Base-by-base conservation (phyloP, 2,113 vertebrate genomes). In the Albula goreensis region DNA sequence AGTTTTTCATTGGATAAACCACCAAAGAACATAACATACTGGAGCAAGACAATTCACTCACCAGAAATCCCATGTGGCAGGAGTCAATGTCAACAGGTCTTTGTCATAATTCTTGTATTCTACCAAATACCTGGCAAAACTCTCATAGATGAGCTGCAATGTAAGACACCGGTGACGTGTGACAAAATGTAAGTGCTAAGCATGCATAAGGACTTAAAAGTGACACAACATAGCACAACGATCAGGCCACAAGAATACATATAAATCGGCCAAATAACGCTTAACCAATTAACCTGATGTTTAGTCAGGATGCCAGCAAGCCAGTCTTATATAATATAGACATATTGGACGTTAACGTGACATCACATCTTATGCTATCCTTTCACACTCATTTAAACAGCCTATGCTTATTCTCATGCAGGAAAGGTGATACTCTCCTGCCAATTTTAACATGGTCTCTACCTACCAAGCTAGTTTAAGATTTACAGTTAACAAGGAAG, bases 51-150 rank as follows among this genome's bases (percentile, higher is more conserved):
- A 41, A 52, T 0, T 0, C 85, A 95, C 96, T 97, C 93, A 99
- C 98, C 98, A 99, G 93, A 99, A 99, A 92, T 97, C 97, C 96
- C 98, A 98, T 77, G 93, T 95, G 51, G 97, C 96, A 52, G 97
- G 94, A 85, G 96, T 94, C 50, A 98, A 91, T 78, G 88, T 95
- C 88, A 99, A 95, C 87, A 99, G 94, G 85, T 97, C 97, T 89
- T 96, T 93, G 48, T 97, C 96, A 87, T 98, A 99, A 5, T 96
- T 96, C 92, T 96, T 99, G 90, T 98, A 95, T 1, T 95, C 96
- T 90, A 99, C 97, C 87, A 99, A 91, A 88, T 96, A 99, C 2
- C 96, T 91, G 87, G 97, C 96, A 93, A 99, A 97, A 88, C 98
- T 99, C 85, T 98, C 96, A 91, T 99, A 99, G 94, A 99, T 97